Percentiles rank a stretch among this genome's conserved stretches.
Conservation (phyloP, 2,888 invertebrate species). For the Orthonevra nobilis region DNA sequence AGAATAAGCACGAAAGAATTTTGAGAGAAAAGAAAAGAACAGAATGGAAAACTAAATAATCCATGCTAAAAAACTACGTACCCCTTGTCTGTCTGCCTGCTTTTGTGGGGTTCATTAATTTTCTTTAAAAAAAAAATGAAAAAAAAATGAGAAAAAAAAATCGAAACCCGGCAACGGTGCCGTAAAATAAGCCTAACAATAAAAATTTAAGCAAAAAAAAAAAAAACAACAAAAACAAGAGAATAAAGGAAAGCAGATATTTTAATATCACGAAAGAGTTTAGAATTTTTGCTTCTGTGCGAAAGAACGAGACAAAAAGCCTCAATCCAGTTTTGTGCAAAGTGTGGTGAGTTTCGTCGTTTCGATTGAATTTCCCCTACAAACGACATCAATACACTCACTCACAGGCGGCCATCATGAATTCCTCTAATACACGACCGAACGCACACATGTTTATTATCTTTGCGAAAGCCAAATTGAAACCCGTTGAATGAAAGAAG, state of each 20-base stretch:
- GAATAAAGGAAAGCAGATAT: no score
- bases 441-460: no score
- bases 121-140: no score
- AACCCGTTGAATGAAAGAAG: no score
- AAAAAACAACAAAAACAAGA: conserved; percentile 9
- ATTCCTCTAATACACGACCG: conserved; percentile 19
- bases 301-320: neutral
- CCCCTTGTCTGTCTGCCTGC: conserved; percentile 20
- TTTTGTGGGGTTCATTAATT: conserved; percentile 49
- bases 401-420: conserved; percentile 67
- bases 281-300: conserved; percentile 11
- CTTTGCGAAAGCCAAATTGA: no score
- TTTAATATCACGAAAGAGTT: conserved; percentile 8
- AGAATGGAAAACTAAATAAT: conserved; percentile 11
- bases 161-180: conserved; percentile 56
- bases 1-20: no score
- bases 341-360: conserved; percentile 60
- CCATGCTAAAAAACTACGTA: conserved; percentile 38
- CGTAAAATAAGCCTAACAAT: conserved; percentile 30
- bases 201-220: conserved; percentile 8
- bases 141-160: no score
- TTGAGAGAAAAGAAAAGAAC: conserved; percentile 17
- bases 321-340: no score
- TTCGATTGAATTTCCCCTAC: conserved; percentile 48
- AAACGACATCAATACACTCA: conserved; percentile 14